Percentiles rank a stretch among this genome's conserved stretches.
These are phyloP conservation scores for Rhagium mordax DNA, from an alignment of 2,888 invertebrate species.

Conservation along the genomic window DNA sequence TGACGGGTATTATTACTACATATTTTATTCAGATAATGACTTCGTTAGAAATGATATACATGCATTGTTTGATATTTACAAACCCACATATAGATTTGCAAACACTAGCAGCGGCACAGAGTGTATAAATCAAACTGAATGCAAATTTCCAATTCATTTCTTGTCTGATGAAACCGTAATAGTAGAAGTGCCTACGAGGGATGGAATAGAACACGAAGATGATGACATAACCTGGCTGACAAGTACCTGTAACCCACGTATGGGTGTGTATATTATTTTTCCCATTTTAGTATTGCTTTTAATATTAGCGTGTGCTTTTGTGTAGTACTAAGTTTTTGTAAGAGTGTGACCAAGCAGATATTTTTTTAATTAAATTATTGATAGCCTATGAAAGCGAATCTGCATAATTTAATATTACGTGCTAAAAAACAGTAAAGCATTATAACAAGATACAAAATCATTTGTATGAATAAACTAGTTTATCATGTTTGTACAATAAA, in stretches of 20 bases:
- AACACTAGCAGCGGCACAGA: slow-evolving; percentile 78
- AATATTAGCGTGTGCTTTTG: slow-evolving; percentile 86
- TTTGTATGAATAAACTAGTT: background rate
- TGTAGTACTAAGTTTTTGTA: slow-evolving; percentile 71
- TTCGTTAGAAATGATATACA: slow-evolving; percentile 85
- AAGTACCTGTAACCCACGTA: slow-evolving; percentile 86
- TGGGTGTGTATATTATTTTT: slow-evolving; percentile 85
- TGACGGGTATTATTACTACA: slow-evolving; percentile 91
- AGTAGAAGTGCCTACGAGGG: slow-evolving; percentile 87
- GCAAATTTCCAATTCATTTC: slow-evolving; percentile 81
- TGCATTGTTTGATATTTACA: slow-evolving; percentile 88
- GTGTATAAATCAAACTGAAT: slow-evolving; percentile 85
- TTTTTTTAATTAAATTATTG: background rate
- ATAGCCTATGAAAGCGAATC: background rate
- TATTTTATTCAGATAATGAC: slow-evolving; percentile 91
- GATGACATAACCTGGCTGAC: slow-evolving; percentile 81
- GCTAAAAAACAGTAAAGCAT: too few relatives aligned
- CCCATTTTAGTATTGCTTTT: slow-evolving; percentile 84
- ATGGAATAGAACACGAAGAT: slow-evolving; percentile 84
- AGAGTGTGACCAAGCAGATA: background rate
- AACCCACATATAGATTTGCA: slow-evolving; percentile 86
- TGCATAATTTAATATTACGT: background rate
- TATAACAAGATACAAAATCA: too few relatives aligned
- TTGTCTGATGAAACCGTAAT: slow-evolving; percentile 86
- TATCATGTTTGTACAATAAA: background rate